Percentiles rank a stretch among this genome's conserved stretches.
These are phyloP conservation scores for Trinectes maculatus DNA, from an alignment of 2,113 vertebrate genomes.

Conservation along the genomic window DNA sequence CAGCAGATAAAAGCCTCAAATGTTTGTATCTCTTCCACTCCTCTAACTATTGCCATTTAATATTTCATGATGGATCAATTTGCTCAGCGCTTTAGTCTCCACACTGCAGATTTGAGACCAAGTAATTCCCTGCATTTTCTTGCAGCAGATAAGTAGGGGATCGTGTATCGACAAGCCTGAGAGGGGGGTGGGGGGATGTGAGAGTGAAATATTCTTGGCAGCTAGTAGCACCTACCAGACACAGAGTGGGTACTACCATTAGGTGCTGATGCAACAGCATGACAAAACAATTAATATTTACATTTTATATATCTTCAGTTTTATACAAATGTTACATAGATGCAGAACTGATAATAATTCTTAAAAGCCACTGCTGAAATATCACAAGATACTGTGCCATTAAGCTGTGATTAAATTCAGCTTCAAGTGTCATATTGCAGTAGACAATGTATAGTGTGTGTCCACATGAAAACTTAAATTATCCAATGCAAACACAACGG, in stretches of 20 bases:
- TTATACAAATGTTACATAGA: not conserved
- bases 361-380: too few species aligned
- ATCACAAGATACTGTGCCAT: not conserved
- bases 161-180: constrained; percentile 74
- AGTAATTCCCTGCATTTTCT: constrained; percentile 22
- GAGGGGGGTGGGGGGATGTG: not conserved
- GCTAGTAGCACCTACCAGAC: constrained; percentile 24
- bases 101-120: constrained; percentile 17
- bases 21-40: constrained; percentile 1
- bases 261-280: constrained; percentile 10
- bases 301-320: constrained; percentile 1
- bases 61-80: constrained; percentile 24
- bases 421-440: not conserved
- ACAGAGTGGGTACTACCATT: constrained; percentile 15
- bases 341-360: too few species aligned
- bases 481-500: not conserved
- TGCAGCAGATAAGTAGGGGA: constrained; percentile 53
- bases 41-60: not conserved
- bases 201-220: constrained; percentile 45
- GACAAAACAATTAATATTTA: not conserved
- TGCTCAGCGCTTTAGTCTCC: not conserved
- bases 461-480: not conserved
- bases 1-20: not conserved
- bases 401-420: not conserved
- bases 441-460: not conserved